These are phyloP conservation scores for Trachythela sp. DNA, from an alignment of 64 coral and sea anemone genomes.

Conservation along the genomic window DNA sequence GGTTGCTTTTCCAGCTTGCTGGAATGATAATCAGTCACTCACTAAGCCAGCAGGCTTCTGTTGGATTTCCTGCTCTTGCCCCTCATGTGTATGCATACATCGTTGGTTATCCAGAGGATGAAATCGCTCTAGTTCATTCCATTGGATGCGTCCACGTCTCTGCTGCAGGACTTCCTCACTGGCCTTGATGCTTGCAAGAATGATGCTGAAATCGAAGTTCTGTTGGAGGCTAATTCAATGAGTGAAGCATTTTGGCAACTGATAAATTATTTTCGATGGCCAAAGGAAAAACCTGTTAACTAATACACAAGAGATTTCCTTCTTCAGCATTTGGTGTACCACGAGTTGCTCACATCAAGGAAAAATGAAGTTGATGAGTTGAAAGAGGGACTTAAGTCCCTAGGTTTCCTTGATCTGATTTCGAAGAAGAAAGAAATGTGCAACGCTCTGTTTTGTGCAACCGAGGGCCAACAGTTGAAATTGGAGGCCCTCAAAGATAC, in stretches of 20 bases:
- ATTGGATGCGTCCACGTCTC: not conserved
- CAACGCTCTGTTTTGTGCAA: not conserved
- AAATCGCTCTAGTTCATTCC: not conserved
- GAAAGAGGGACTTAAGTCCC: not conserved
- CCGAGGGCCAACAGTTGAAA: not conserved
- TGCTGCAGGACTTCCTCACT: not conserved
- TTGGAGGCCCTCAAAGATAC: not conserved
- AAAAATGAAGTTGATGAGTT: constrained; percentile 8
- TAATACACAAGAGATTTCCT: not conserved
- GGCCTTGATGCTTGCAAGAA: not conserved
- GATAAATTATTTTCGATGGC: not conserved
- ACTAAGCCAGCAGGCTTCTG: not conserved
- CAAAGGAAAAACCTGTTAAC: not conserved
- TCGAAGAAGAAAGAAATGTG: not conserved
- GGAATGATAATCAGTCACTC: not conserved
- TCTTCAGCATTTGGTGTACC: constrained; percentile 1
- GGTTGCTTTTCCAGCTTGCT: constrained; percentile 1
- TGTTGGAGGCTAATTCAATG: not conserved
- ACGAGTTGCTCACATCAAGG: constrained; percentile 14
- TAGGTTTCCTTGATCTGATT: constrained; percentile 2
- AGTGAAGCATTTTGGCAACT: not conserved
- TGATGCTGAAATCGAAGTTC: not conserved
- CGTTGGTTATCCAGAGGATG: not conserved
- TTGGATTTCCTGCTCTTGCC: not conserved
- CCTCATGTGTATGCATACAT: not conserved